Evolutionary conservation across 2,797 vertebrate species (phyloP), one percentile per base, ranked within the genome.

Genomic region (Streptopelia turtur): DNA sequence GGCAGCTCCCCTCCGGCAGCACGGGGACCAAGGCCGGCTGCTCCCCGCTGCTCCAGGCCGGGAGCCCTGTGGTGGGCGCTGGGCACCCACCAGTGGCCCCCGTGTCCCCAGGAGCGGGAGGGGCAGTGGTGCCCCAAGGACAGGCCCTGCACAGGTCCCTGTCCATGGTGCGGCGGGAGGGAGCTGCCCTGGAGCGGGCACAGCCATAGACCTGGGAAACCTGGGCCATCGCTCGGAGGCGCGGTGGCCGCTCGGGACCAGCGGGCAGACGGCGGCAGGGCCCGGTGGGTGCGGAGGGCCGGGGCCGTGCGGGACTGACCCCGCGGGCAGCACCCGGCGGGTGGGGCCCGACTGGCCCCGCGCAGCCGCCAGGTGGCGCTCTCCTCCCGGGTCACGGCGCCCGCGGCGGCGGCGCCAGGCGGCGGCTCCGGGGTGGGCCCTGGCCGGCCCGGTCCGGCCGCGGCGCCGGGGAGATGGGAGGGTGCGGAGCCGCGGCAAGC

Each of bases 21-120:
- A 53, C 7, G 1, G 47, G 31, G n/a, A 25, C 55, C 27, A 1
- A 2, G 28, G 16, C n/a, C 6, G 3, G 43, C 22, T 3, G 37
- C 52, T 64, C 27, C 43, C 43, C 2, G 43, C 43, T 13, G 30
- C 68, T 13, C 10, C 3, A 16, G 35, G 25, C 57, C 6, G 2
- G 6, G 7, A 41, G 70, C 63, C 33, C 37, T 3, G 45, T 4
- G 43, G 35, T 1, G 3, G 10, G 23, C 10, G 56, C 39, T 5
- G 41, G 30, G 33, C 41, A 49, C 41, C 33, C 5, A 2, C 47
- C 30, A 6, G 14, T 12, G 14, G 5, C 24, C 35, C 37, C 50
- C 22, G 7, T 1, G 18, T 11, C 18, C 69, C 9, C 5, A 4
- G 3, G 17, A 17, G 20, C 27, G 7, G 49, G 41, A n/a, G 31